These are phyloP conservation scores for Ceuthmochares aereus DNA, from an alignment of 2,113 vertebrate species.

Conservation along the genomic window DNA sequence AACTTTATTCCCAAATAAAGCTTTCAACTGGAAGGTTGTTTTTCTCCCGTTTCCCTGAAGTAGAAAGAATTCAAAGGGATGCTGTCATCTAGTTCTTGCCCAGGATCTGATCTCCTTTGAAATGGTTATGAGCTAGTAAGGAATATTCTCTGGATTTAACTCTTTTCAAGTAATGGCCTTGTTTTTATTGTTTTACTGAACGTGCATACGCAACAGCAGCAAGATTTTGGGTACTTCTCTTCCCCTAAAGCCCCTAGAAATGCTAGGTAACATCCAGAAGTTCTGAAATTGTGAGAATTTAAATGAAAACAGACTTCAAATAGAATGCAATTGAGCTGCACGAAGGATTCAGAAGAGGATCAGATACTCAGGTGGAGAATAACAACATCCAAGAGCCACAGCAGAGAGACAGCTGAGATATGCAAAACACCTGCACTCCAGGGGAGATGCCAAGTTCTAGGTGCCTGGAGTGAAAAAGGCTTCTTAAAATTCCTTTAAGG, in stretches of 20 bases:
- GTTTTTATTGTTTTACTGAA: neutral
- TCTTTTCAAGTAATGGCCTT: neutral
- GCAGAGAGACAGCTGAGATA: rapidly evolving
- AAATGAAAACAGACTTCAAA: neutral
- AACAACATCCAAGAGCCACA: neutral
- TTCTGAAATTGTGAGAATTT: neutral
- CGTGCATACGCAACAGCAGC: neutral
- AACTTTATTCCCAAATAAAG: neutral
- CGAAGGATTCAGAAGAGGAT: neutral
- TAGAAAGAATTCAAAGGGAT: neutral
- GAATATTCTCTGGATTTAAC: neutral
- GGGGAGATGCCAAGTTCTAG: neutral
- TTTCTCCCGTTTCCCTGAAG: neutral
- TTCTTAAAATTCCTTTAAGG: neutral
- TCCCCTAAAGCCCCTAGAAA: neutral
- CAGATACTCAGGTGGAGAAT: neutral
- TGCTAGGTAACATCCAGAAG: neutral
- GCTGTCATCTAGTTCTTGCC: neutral
- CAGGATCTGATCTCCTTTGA: neutral
- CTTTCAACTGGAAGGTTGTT: neutral
- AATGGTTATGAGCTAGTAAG: neutral
- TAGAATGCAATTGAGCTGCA: neutral
- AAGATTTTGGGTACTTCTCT: neutral
- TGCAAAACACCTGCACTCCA: rapidly evolving
- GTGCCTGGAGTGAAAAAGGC: neutral